A percentile compares a stretch with the other conserved stretches of the same genome.
Evolutionary conservation across 2,888 invertebrate genomes (phyloP).

Genomic region (Sepiola atlantica): DNA sequence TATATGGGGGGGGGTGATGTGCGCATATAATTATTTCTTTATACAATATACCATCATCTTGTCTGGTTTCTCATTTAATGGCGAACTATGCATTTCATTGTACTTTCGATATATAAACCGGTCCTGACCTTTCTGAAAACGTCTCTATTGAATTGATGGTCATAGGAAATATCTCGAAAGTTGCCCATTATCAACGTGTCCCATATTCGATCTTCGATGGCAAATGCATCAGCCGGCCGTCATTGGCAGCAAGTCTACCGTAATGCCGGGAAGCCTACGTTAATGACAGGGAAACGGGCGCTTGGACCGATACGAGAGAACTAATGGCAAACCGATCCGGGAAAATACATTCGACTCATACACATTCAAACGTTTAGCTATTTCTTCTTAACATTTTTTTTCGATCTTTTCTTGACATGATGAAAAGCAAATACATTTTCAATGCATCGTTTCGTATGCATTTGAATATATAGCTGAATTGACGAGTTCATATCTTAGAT

Average conservation of each 20-base stretch:
- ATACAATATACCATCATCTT: background rate
- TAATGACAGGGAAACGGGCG: background rate
- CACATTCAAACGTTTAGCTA: background rate
- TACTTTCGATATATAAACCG: background rate
- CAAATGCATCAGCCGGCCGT: background rate
- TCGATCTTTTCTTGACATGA: background rate
- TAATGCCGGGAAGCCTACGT: background rate
- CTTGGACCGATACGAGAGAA: background rate
- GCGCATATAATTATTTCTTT: too few relatives aligned
- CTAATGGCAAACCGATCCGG: background rate
- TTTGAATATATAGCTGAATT: background rate
- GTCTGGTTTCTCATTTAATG: background rate
- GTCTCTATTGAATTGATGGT: background rate
- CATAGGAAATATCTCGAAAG: background rate
- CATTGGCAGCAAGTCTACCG: background rate
- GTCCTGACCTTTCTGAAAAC: background rate
- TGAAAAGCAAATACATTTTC: background rate
- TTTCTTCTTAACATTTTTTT: too few relatives aligned
- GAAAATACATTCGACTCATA: background rate
- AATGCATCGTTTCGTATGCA: background rate
- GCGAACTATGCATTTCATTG: background rate
- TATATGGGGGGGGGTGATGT: too few relatives aligned
- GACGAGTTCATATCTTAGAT: too few relatives aligned
- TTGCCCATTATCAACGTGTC: background rate
- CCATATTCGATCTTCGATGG: background rate